A percentile compares a stretch with the other conserved stretches of the same genome.
Conservation (phyloP, 2,888 invertebrate species). For the Drosophila mayaguana region DNA sequence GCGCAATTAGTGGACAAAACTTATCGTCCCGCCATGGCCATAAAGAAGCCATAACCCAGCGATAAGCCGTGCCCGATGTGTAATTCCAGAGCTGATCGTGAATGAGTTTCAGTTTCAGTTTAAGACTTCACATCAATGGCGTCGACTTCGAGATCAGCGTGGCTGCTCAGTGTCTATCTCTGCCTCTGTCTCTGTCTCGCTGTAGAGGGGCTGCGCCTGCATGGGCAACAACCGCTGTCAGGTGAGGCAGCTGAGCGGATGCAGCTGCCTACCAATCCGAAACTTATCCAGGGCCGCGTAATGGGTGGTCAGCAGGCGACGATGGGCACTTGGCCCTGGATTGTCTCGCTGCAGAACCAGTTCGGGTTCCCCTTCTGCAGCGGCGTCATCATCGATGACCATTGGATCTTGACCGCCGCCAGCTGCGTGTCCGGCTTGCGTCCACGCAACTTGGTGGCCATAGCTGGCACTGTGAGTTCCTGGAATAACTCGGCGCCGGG, state of each 20-base stretch:
- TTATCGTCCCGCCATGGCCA: slow-evolving; percentile 49
- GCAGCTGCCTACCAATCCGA: not conserved
- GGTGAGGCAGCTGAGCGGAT: slow-evolving; percentile 30
- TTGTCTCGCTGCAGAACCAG: slow-evolving; percentile 74
- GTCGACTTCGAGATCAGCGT: slow-evolving; percentile 34
- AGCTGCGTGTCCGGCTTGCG: slow-evolving; percentile 73
- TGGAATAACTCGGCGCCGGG: slow-evolving; percentile 42
- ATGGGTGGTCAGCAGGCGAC: slow-evolving; percentile 58
- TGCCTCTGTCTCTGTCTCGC: not conserved
- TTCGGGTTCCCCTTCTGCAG: slow-evolving; percentile 73
- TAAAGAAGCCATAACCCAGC: slow-evolving; percentile 43
- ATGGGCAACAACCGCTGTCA: slow-evolving; percentile 46
- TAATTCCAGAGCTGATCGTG: slow-evolving; percentile 40
- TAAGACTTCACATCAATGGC: slow-evolving; percentile 49
- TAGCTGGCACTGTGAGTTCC: slow-evolving; percentile 70
- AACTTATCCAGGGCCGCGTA: slow-evolving; percentile 52
- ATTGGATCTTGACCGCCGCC: slow-evolving; percentile 77
- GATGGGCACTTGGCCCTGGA: slow-evolving; percentile 72
- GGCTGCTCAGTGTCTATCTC: slow-evolving; percentile 11
- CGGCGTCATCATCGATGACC: slow-evolving; percentile 65
- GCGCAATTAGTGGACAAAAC: slow-evolving; percentile 12
- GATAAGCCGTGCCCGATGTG: slow-evolving; percentile 63
- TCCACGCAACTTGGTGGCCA: slow-evolving; percentile 44
- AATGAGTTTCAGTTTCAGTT: slow-evolving; percentile 60
- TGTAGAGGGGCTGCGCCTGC: slow-evolving; percentile 49